Evolutionary conservation across 2,113 vertebrate genomes (phyloP).

Genomic region (Aleadryas rufinucha): DNA sequence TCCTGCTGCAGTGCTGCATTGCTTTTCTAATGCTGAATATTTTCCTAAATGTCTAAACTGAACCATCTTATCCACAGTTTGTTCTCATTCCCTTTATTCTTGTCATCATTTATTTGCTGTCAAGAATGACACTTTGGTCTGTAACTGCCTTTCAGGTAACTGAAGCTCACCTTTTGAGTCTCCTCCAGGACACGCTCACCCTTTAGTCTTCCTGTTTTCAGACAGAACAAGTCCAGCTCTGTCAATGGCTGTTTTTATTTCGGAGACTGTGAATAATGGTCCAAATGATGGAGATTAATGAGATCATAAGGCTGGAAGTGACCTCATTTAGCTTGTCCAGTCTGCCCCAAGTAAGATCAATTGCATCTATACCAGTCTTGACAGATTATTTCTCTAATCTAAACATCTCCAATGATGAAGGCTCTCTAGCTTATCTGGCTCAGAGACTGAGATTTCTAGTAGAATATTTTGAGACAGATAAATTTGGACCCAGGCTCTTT

Average conservation of each 20-base stretch:
- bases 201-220: background rate
- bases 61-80: background rate
- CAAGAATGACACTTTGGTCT: background rate
- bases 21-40: background rate
- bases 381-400: slow-evolving; percentile 29
- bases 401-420: background rate
- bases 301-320: slow-evolving; percentile 26
- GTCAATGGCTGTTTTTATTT: slow-evolving; percentile 3
- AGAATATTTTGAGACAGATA: background rate
- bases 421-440: background rate
- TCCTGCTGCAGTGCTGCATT: background rate
- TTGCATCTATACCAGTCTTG: background rate
- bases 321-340: slow-evolving; percentile 32
- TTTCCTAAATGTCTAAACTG: background rate
- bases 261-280: background rate
- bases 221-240: background rate
- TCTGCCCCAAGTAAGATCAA: slow-evolving; percentile 39
- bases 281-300: slow-evolving; percentile 30
- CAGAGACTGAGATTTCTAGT: background rate
- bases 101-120: background rate
- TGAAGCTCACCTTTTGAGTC: background rate
- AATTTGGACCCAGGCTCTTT: background rate
- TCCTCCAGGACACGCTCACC: background rate
- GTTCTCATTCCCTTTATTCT: background rate
- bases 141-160: background rate